phyloP scores from a whole-genome alignment of 2,888 invertebrate genomes.

The Cinara cedri region DNA sequence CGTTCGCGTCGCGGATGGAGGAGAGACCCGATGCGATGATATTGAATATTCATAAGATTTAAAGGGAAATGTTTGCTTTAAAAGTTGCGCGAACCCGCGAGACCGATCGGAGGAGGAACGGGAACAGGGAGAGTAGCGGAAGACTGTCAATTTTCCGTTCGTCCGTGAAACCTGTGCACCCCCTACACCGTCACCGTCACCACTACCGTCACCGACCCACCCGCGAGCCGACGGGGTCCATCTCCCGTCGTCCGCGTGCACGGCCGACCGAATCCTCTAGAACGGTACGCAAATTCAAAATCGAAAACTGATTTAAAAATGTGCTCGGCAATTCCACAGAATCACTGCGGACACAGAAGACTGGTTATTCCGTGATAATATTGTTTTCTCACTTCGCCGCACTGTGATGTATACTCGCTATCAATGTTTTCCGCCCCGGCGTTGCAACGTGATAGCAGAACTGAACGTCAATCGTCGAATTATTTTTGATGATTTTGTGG shows the following conservation, averaged over 20 bases:
- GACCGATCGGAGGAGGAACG: neutral
- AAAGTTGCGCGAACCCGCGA: conserved; percentile 48
- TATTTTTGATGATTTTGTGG: no score
- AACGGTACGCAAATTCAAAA: conserved; percentile 1
- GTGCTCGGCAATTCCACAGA: no score
- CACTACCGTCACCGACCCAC: no score
- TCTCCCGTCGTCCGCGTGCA: neutral
- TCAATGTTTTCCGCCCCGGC: no score
- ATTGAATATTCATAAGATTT: conserved; percentile 57
- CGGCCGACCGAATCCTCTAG: neutral
- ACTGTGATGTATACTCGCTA: no score
- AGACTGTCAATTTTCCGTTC: conserved; percentile 53
- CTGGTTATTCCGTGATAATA: neutral
- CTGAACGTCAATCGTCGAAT: no score
- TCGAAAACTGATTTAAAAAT: no score
- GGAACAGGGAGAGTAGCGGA: neutral
- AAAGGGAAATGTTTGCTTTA: conserved; percentile 57
- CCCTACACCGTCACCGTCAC: neutral
- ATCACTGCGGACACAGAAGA: no score
- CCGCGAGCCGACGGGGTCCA: neutral
- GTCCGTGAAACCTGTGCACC: conserved; percentile 39
- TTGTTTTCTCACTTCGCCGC: neutral
- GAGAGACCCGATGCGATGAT: conserved; percentile 46
- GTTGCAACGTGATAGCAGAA: no score
- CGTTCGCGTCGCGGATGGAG: conserved; percentile 21